Evolutionary conservation across 2,113 vertebrate genomes (phyloP).

Genomic region (Capra hircus): DNA sequence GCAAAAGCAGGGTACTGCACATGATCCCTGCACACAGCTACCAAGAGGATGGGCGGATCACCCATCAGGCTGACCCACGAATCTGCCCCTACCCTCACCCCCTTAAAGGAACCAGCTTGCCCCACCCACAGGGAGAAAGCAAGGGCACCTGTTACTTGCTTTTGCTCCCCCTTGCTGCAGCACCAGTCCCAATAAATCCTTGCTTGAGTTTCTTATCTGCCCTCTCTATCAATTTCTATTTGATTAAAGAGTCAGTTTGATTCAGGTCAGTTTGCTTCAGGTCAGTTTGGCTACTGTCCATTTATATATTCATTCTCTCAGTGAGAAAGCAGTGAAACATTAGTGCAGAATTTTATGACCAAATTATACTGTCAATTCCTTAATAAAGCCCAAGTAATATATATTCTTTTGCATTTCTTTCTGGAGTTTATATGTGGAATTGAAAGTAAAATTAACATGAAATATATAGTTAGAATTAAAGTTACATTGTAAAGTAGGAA

Average conservation of each 20-base stretch:
- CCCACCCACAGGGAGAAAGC: neutral
- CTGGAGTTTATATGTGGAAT: neutral
- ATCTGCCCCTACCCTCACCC: neutral
- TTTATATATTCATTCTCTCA: neutral
- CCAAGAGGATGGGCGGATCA: neutral
- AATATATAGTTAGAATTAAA: neutral
- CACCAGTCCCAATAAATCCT: neutral
- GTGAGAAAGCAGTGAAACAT: neutral
- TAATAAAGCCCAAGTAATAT: neutral
- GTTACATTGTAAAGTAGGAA: neutral
- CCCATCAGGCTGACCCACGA: neutral
- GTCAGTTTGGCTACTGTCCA: neutral
- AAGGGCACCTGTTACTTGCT: neutral
- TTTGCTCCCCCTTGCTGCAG: neutral
- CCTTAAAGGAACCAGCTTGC: neutral
- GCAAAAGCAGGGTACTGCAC: neutral
- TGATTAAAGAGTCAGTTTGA: neutral
- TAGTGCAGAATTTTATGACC: neutral
- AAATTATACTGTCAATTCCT: neutral
- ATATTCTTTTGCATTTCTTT: neutral
- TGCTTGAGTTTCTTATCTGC: neutral
- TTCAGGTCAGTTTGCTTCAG: neutral
- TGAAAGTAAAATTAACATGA: neutral
- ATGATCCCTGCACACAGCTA: neutral
- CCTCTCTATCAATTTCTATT: neutral